Conservation (phyloP, 2,797 vertebrate species). For the Limnodromus scolopaceus region DNA sequence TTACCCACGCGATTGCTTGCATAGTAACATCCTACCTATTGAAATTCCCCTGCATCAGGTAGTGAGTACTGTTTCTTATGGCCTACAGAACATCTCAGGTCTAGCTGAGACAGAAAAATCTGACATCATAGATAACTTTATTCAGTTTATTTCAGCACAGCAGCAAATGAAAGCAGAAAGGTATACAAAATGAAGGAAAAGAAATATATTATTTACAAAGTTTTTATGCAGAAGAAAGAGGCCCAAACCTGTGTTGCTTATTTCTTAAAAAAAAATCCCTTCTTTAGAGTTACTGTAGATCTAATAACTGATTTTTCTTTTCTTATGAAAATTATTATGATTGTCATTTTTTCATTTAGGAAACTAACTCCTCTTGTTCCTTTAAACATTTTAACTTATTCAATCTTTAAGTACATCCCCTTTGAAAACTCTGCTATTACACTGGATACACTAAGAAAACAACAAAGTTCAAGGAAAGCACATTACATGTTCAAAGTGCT, state of each 20-base stretch:
- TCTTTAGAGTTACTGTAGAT: background rate
- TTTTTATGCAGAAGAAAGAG: background rate
- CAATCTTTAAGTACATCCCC: background rate
- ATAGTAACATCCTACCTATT: background rate
- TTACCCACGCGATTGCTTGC: background rate
- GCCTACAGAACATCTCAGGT: background rate
- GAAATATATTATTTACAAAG: background rate
- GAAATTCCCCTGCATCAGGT: background rate
- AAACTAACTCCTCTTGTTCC: background rate
- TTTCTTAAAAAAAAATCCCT: background rate
- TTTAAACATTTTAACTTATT: background rate
- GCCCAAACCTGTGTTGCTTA: background rate
- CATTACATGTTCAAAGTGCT: background rate
- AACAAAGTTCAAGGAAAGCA: background rate
- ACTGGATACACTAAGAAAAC: background rate
- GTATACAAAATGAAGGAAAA: background rate
- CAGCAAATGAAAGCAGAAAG: background rate
- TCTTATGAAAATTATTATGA: background rate
- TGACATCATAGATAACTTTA: background rate
- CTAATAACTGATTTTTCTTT: background rate
- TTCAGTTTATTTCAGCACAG: background rate
- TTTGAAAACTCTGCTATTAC: background rate
- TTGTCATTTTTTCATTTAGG: background rate
- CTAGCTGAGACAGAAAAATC: background rate
- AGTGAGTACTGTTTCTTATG: fast-evolving